A percentile compares a stretch with the other conserved stretches of the same genome.
phyloP scores from a whole-genome alignment of 2,113 vertebrate genomes.

The Apodemus sylvaticus region DNA sequence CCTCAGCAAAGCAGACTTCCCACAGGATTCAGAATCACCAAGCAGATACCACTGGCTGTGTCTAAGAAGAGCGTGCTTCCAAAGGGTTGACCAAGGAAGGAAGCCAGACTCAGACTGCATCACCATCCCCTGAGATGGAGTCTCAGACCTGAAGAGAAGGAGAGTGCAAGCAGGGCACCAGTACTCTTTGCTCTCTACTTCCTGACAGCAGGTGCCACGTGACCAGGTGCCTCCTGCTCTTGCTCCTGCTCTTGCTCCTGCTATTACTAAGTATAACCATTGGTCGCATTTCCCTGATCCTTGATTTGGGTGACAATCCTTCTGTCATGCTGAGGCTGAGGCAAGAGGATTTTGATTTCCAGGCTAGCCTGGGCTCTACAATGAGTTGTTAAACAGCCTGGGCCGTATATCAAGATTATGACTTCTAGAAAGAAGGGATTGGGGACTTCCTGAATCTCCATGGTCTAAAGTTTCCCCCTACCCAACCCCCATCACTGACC shows the following conservation, averaged over 20 bases:
- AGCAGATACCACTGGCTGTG: not conserved
- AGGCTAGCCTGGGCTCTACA: not conserved
- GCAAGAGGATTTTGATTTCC: not conserved
- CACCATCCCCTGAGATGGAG: not conserved
- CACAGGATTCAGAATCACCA: not conserved
- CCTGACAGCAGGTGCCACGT: not conserved
- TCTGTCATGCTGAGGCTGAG: not conserved
- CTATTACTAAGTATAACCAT: not conserved
- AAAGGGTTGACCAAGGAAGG: too few relatives aligned
- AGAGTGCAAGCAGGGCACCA: not conserved
- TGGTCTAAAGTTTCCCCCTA: not conserved
- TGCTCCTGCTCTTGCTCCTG: not conserved
- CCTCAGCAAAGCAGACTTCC: too few relatives aligned
- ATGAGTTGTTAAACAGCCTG: not conserved
- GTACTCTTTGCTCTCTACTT: not conserved
- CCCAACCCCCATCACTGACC: not conserved
- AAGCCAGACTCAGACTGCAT: not conserved
- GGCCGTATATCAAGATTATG: not conserved
- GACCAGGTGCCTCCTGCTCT: not conserved
- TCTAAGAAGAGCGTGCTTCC: not conserved
- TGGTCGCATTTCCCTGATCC: not conserved
- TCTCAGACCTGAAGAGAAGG: not conserved
- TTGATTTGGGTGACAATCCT: too few relatives aligned
- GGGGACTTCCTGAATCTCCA: not conserved
- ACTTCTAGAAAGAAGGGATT: too few relatives aligned